phyloP scores from a whole-genome alignment of 2,888 invertebrate genomes.

The Melipona bicolor region DNA sequence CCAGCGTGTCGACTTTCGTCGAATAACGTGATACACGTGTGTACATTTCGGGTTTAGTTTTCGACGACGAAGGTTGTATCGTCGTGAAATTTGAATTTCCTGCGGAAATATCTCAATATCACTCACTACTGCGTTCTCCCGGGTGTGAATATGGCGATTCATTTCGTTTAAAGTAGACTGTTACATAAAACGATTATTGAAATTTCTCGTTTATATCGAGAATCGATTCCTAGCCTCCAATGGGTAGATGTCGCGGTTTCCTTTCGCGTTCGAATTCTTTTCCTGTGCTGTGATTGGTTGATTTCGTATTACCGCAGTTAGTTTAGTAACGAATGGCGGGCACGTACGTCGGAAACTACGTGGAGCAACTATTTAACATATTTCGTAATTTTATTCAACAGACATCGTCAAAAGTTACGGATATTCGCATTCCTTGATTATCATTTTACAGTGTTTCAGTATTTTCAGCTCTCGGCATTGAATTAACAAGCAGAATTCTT shows the following conservation, averaged over 20 bases:
- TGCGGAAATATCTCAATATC: not conserved
- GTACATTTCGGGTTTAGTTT: too few relatives aligned
- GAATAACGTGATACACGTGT: too few relatives aligned
- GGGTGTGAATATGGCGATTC: not conserved
- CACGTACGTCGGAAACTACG: not conserved
- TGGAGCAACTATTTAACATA: not conserved
- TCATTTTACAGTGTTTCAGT: not conserved
- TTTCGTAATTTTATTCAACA: not conserved
- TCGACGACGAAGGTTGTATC: not conserved
- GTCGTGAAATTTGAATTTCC: not conserved
- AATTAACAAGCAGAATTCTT: not conserved
- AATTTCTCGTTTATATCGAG: not conserved
- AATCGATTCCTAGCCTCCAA: not conserved
- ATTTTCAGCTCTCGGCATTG: not conserved
- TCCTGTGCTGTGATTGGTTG: not conserved
- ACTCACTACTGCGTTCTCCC: not conserved
- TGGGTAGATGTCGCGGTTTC: not conserved
- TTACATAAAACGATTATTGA: not conserved
- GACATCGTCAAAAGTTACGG: not conserved
- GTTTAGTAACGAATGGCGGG: not conserved
- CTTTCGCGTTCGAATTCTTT: not conserved
- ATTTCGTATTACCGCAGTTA: not conserved
- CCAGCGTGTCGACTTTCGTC: not conserved
- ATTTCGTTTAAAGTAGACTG: not conserved
- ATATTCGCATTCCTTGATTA: not conserved